phyloP scores from a whole-genome alignment of 2,888 invertebrate genomes.

The Eretmocerus hayati region DNA sequence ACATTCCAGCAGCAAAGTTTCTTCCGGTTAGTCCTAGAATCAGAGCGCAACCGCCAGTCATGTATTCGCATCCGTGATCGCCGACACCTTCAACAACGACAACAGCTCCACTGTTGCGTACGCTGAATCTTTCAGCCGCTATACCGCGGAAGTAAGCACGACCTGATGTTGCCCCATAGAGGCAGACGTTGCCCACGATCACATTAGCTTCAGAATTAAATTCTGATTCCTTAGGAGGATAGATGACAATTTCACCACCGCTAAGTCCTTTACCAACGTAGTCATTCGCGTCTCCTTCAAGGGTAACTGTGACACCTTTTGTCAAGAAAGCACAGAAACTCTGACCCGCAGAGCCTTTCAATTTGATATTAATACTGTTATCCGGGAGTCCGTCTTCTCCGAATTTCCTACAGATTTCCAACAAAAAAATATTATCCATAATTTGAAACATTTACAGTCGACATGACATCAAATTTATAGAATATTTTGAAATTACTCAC shows the following conservation, averaged over 20 bases:
- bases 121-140: conserved; percentile 97
- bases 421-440: too few species aligned
- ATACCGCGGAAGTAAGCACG: conserved; percentile 92
- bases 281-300: conserved; percentile 97
- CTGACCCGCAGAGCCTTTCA: conserved; percentile 94
- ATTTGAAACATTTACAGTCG: too few species aligned
- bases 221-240: conserved; percentile 77
- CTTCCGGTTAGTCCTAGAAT: conserved; percentile 92
- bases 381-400: conserved; percentile 81
- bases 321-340: conserved; percentile 97
- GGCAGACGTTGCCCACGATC: conserved; percentile 95
- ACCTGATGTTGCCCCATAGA: conserved; percentile 95
- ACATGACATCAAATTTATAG: too few species aligned
- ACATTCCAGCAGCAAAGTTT: conserved; percentile 99
- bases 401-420: conserved; percentile 65
- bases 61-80: conserved; percentile 99
- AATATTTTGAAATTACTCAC: conserved; percentile 62
- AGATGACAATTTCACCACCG: conserved; percentile 89
- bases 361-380: conserved; percentile 69
- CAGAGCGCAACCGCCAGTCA: conserved; percentile 91
- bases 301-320: conserved; percentile 78
- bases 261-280: conserved; percentile 96
- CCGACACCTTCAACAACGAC: conserved; percentile 98
- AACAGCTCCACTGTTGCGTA: conserved; percentile 91
- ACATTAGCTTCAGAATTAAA: conserved; percentile 92